Percentiles rank a stretch among this genome's conserved stretches.
These are phyloP conservation scores for Dryococelus australis DNA, from an alignment of 2,888 invertebrate species.

Conservation along the genomic window DNA sequence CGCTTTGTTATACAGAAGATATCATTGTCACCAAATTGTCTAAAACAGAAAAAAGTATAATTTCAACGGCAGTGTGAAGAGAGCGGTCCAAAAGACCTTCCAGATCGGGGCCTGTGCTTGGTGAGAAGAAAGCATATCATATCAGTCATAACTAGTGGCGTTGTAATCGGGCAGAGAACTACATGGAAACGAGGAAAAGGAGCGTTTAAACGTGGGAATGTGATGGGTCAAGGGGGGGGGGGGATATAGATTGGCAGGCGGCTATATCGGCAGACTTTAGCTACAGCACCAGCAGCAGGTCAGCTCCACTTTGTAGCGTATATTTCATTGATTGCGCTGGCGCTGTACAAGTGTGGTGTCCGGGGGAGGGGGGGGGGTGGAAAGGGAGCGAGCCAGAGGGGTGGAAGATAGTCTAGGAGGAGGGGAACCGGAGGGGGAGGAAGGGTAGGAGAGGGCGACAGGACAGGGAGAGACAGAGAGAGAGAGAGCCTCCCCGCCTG, in stretches of 20 bases:
- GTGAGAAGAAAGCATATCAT: no score
- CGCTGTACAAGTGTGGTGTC: conserved; percentile 36
- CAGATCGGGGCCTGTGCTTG: no score
- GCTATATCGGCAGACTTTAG: not conserved
- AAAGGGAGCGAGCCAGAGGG: not conserved
- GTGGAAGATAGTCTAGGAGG: not conserved
- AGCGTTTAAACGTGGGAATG: not conserved
- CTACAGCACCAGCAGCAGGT: not conserved
- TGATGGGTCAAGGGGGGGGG: no score
- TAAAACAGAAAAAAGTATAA: no score
- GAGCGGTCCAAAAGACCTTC: no score
- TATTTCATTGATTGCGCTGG: conserved; percentile 48
- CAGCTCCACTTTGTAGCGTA: conserved; percentile 33
- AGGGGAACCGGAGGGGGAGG: not conserved
- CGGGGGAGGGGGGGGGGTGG: not conserved
- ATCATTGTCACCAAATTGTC: no score
- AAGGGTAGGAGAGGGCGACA: conserved; percentile 6
- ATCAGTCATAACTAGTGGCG: no score
- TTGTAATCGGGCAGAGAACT: not conserved
- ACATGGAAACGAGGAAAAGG: not conserved
- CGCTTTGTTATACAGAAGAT: no score
- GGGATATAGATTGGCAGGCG: not conserved
- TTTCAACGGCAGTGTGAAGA: no score
- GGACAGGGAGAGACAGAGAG: conserved; percentile 5
- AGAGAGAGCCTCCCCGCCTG: conserved; percentile 6